Percentiles rank a stretch among this genome's conserved stretches.
Evolutionary conservation across 2,113 vertebrate genomes (phyloP).

Genomic region (Prunella himalayana): DNA sequence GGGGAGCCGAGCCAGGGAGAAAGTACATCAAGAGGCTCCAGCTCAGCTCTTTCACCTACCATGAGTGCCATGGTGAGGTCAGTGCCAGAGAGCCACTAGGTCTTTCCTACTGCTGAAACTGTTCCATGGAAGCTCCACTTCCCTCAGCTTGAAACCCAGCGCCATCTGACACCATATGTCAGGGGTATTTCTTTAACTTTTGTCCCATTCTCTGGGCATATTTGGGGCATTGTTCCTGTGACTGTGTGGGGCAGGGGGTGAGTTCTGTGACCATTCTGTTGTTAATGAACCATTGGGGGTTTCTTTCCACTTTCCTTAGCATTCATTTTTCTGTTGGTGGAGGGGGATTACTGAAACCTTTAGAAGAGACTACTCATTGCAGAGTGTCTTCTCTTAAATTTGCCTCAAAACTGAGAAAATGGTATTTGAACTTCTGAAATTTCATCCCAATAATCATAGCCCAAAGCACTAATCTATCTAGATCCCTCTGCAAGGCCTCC

Average conservation of each 20-base stretch:
- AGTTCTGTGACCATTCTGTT: neutral
- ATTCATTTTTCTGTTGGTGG: neutral
- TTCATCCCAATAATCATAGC: neutral
- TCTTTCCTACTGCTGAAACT: neutral
- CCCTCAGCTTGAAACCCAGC: accelerated
- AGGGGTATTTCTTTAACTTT: neutral
- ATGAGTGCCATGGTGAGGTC: neutral
- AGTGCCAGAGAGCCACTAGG: too few relatives aligned
- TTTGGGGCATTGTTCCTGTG: neutral
- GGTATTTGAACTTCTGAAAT: neutral
- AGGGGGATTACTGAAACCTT: neutral
- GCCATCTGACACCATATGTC: neutral
- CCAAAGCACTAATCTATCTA: neutral
- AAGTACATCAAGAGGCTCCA: neutral
- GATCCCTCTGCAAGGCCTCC: neutral
- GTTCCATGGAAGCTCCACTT: neutral
- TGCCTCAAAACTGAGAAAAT: neutral
- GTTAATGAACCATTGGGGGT: neutral
- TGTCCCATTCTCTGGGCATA: neutral
- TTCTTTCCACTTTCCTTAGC: neutral
- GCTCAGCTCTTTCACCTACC: accelerated
- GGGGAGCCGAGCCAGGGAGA: neutral
- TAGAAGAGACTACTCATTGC: neutral
- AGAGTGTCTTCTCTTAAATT: neutral
- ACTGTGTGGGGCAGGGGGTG: neutral